A percentile compares a stretch with the other conserved stretches of the same genome.
These are phyloP conservation scores for Tichodroma muraria DNA, from an alignment of 2,113 vertebrate genomes.

Conservation along the genomic window DNA sequence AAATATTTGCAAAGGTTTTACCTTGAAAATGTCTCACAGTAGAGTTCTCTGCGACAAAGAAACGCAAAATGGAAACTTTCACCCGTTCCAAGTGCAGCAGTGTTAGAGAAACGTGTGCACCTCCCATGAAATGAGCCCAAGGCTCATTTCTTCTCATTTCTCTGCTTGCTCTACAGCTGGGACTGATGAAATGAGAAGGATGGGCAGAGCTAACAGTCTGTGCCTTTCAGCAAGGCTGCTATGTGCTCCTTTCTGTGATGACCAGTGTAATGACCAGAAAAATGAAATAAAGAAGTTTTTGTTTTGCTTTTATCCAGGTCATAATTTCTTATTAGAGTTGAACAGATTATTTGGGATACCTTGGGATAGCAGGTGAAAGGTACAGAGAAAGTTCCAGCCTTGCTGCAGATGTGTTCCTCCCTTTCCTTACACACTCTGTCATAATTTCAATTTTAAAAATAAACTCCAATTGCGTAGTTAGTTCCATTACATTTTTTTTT, in stretches of 20 bases:
- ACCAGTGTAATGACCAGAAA: neutral
- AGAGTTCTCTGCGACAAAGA: neutral
- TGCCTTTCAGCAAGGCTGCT: neutral
- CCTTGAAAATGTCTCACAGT: neutral
- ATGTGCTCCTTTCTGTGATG: neutral
- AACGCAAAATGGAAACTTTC: neutral
- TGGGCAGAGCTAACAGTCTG: neutral
- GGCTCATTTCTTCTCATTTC: too few relatives aligned
- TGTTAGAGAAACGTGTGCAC: neutral
- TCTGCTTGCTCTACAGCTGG: neutral
- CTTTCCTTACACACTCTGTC: neutral
- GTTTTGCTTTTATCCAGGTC: neutral
- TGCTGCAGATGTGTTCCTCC: neutral
- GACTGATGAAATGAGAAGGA: neutral
- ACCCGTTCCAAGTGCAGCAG: neutral
- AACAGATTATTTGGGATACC: neutral
- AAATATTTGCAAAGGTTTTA: neutral
- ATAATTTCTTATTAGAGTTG: neutral
- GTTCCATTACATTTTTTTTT: neutral
- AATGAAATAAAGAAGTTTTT: neutral
- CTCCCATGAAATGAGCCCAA: neutral
- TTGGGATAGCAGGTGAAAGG: neutral
- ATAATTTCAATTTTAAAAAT: slow-evolving; percentile 1
- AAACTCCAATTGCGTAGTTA: neutral
- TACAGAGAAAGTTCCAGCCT: neutral